Evolutionary conservation across 2,797 vertebrate species (phyloP), one percentile per base, ranked within the genome.

Genomic region (Megalops cyprinoides): DNA sequence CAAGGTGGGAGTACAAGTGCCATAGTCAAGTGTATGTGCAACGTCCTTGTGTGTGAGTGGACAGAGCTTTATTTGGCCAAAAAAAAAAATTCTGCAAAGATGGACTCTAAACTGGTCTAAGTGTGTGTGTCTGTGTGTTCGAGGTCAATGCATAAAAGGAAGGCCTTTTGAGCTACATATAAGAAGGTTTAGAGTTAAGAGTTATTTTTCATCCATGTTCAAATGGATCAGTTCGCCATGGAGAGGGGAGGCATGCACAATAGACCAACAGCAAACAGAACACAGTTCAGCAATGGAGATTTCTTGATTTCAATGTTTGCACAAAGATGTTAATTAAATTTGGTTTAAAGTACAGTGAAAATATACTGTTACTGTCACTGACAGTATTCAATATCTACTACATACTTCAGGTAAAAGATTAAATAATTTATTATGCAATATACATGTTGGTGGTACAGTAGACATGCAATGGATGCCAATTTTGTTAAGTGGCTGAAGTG

Each of bases 31-130:
- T n/a, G n/a, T n/a, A n/a, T n/a, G n/a, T n/a, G n/a, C n/a, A n/a
- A n/a, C n/a, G n/a, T n/a, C n/a, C n/a, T n/a, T 20, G 3, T 53
- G 74, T 39, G 74, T 76, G 48, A 51, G 74, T 39, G 74, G 49
- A 37, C 10, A 37, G 51, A 23, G 34, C 74, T 51, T 23, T 55
- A n/a, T n/a, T n/a, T n/a, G n/a, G n/a, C n/a, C n/a, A n/a, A n/a
- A n/a, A n/a, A 15, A n/a, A n/a, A n/a, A n/a, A n/a, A n/a, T n/a
- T n/a, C n/a, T n/a, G n/a, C n/a, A n/a, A n/a, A n/a, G n/a, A n/a
- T n/a, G n/a, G n/a, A n/a, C n/a, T n/a, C n/a, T n/a, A n/a, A n/a
- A n/a, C n/a, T n/a, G n/a, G n/a, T n/a, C n/a, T n/a, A n/a, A n/a
- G n/a, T n/a, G n/a, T n/a, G n/a, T n/a, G n/a, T n/a, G n/a, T n/a